A percentile compares a stretch with the other conserved stretches of the same genome.
phyloP scores from a whole-genome alignment of 1,140 invertebrate genomes.

The Oryzaephilus surinamensis region DNA sequence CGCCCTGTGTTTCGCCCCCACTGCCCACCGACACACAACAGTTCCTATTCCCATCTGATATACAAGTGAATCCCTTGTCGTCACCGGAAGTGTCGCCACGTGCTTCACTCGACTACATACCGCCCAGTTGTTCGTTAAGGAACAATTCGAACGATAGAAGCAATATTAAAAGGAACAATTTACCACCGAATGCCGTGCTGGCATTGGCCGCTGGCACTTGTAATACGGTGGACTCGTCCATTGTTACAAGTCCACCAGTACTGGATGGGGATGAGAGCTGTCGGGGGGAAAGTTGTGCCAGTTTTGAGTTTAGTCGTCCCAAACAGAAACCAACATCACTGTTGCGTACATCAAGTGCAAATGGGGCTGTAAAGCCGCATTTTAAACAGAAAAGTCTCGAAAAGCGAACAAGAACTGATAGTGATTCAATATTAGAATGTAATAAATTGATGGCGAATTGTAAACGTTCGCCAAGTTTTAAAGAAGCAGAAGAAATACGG shows the following conservation, averaged over 20 bases:
- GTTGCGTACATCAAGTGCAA: conserved; percentile 24
- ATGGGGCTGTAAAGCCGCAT: conserved; percentile 20
- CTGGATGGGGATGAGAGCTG: conserved; percentile 34
- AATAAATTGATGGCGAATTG: conserved; percentile 31
- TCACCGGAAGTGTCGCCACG: conserved; percentile 39
- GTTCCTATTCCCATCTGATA: conserved; percentile 51
- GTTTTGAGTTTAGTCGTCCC: conserved; percentile 45
- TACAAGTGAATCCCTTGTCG: conserved; percentile 43
- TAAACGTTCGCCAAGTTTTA: conserved; percentile 35
- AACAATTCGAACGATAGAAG: conserved; percentile 24
- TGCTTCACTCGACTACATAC: conserved; percentile 39
- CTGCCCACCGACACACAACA: conserved; percentile 42
- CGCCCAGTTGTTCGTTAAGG: conserved; percentile 35
- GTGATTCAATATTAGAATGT: conserved; percentile 31
- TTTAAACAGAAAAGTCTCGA: conserved; percentile 28
- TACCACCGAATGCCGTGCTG: conserved; percentile 38
- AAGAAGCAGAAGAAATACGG: conserved; percentile 33
- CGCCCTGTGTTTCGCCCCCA: conserved; percentile 48
- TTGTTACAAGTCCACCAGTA: conserved; percentile 35
- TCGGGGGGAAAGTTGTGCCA: conserved; percentile 50
- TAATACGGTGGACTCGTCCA: conserved; percentile 35
- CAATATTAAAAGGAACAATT: conserved; percentile 31
- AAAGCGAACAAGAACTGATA: conserved; percentile 28
- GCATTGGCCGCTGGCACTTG: conserved; percentile 34
- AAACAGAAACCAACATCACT: conserved; percentile 25